Evolutionary conservation across 1,140 invertebrate species (phyloP).

Genomic region (Andrena cerasifolii): DNA sequence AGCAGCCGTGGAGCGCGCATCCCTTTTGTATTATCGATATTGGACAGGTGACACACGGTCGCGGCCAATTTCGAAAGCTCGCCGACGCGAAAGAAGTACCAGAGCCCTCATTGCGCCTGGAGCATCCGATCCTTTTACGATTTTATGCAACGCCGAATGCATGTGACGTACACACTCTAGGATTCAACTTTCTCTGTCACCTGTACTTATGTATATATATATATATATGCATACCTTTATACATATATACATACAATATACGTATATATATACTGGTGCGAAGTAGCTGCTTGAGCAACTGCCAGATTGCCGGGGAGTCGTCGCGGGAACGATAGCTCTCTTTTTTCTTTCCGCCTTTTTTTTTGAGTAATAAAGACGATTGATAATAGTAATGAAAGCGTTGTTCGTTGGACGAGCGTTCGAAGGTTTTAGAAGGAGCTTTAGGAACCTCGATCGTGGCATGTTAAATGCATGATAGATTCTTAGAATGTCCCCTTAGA

Average conservation of each 20-base stretch:
- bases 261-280: conserved; percentile 62
- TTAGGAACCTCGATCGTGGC: conserved; percentile 36
- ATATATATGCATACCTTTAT: background rate
- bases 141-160: conserved; percentile 65
- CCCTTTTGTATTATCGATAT: background rate
- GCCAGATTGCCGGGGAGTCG: conserved; percentile 47
- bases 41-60: too few species aligned
- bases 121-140: conserved; percentile 56
- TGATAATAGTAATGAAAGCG: too few species aligned
- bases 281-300: conserved; percentile 65
- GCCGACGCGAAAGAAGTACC: conserved; percentile 34
- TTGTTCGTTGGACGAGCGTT: too few species aligned
- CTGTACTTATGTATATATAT: conserved; percentile 51
- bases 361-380: too few species aligned
- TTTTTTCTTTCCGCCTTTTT: too few species aligned
- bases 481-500: conserved; percentile 15
- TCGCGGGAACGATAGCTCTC: background rate
- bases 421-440: background rate
- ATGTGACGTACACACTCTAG: conserved; percentile 79
- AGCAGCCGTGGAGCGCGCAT: background rate
- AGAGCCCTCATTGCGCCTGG: conserved; percentile 42
- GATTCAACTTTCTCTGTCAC: conserved; percentile 78
- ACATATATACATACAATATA: conserved; percentile 16
- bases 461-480: conserved; percentile 46
- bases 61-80: conserved; percentile 10